Conservation (phyloP, 30 jellyfish, hydroid and myxozoan genomes). For the Aurelia aurita region DNA sequence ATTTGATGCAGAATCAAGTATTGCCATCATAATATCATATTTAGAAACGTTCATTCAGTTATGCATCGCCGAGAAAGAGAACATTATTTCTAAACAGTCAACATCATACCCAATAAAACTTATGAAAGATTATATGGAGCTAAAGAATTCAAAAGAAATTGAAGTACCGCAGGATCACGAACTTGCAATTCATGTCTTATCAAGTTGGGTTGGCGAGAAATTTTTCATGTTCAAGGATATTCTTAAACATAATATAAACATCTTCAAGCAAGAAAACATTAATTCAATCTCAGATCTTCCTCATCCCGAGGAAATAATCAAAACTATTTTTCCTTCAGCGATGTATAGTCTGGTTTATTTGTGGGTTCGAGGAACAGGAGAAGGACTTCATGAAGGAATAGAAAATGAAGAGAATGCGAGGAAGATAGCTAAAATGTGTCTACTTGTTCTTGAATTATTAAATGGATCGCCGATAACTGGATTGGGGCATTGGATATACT, state of each 20-base stretch:
- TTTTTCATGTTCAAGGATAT: constrained; percentile 45
- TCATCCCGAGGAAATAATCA: constrained; percentile 47
- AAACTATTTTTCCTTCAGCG: constrained; percentile 62
- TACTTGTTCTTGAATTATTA: constrained; percentile 55
- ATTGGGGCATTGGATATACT: constrained; percentile 61
- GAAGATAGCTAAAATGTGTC: constrained; percentile 7
- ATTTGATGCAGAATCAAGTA: constrained; percentile 24
- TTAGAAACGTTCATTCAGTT: constrained; percentile 37
- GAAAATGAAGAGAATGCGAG: constrained; percentile 26
- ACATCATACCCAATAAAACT: constrained; percentile 67
- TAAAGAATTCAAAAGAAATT: neutral
- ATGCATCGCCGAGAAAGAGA: constrained; percentile 35
- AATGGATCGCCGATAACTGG: constrained; percentile 62
- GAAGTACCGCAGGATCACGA: constrained; percentile 31
- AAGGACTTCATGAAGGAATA: constrained; percentile 3
- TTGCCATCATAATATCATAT: constrained; percentile 32
- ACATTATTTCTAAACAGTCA: constrained; percentile 37
- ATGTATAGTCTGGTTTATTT: constrained; percentile 58
- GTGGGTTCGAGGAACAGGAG: constrained; percentile 64
- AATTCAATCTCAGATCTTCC: constrained; percentile 63
- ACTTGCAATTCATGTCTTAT: constrained; percentile 54
- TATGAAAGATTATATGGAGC: constrained; percentile 63
- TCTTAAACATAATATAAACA: constrained; percentile 37
- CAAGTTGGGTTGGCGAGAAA: constrained; percentile 80
- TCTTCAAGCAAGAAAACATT: constrained; percentile 52